Evolutionary conservation across 2,113 vertebrate genomes (phyloP).

Genomic region (Datnioides undecimradiatus): DNA sequence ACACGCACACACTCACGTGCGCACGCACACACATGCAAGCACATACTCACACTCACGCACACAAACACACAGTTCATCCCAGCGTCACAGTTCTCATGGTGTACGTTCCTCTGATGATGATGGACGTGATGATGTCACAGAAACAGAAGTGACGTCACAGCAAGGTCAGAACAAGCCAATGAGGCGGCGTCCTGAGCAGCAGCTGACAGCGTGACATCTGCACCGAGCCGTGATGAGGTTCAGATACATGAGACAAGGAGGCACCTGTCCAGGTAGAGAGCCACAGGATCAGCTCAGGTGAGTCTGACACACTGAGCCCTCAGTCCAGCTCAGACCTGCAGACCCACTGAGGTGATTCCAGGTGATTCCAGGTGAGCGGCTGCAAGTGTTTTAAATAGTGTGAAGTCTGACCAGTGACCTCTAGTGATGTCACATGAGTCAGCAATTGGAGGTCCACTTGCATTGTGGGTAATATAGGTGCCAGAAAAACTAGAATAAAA

Average conservation of each 20-base stretch:
- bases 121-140: no score
- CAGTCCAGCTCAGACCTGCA: slow-evolving; percentile 5
- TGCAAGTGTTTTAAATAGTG: background rate
- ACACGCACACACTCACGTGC: slow-evolving; percentile 8
- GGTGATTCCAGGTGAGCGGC: background rate
- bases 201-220: background rate
- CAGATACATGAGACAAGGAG: slow-evolving; percentile 5
- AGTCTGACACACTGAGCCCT: no score
- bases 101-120: background rate
- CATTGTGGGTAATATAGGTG: background rate
- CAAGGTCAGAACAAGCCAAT: background rate
- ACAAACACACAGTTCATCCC: background rate
- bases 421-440: no score
- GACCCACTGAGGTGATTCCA: background rate
- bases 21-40: background rate
- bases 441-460: background rate
- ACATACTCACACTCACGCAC: slow-evolving; percentile 14
- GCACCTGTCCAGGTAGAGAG: slow-evolving; percentile 53
- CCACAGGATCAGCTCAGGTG: background rate
- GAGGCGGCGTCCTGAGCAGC: slow-evolving; percentile 11
- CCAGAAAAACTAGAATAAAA: background rate
- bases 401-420: no score
- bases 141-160: no score
- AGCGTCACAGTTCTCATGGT: background rate
- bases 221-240: background rate